Conservation (phyloP, 2,888 invertebrate species). For the Drosophila demipolita region DNA sequence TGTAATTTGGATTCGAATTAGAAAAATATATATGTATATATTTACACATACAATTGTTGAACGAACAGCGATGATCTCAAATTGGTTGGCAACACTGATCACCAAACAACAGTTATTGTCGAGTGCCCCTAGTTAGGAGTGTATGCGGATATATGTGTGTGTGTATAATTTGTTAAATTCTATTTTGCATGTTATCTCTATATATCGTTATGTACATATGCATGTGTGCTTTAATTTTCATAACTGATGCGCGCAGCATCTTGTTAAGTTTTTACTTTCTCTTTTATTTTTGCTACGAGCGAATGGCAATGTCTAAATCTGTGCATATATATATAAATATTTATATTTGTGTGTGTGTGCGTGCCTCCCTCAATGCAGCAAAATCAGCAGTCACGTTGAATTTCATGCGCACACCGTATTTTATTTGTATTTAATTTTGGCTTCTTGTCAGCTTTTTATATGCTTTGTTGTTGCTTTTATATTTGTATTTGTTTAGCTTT, state of each 20-base stretch:
- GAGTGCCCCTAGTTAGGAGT: conserved; percentile 21
- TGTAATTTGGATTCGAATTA: conserved; percentile 7
- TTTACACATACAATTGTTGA: not conserved
- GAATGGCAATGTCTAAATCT: conserved; percentile 30
- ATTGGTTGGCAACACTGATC: conserved; percentile 48
- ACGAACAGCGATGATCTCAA: conserved; percentile 9
- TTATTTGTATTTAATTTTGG: conserved; percentile 62
- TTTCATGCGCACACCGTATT: conserved; percentile 55
- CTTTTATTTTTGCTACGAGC: conserved; percentile 71
- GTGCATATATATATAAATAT: not conserved
- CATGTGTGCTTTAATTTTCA: conserved; percentile 9
- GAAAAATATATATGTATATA: not conserved
- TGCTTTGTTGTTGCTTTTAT: conserved; percentile 26
- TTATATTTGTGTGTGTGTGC: conserved; percentile 10
- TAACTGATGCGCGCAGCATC: conserved; percentile 48
- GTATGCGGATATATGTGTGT: conserved; percentile 7
- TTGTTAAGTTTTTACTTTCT: conserved; percentile 69
- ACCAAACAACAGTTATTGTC: conserved; percentile 22
- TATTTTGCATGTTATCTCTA: conserved; percentile 52
- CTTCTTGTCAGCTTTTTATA: conserved; percentile 65
- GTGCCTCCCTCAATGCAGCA: conserved; percentile 47
- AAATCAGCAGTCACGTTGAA: conserved; percentile 49
- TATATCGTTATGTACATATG: conserved; percentile 18
- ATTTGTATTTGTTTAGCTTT: conserved; percentile 48
- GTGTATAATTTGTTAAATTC: conserved; percentile 42